phyloP scores from a whole-genome alignment of 2,888 invertebrate genomes.

The Megastigmus dorsalis region DNA sequence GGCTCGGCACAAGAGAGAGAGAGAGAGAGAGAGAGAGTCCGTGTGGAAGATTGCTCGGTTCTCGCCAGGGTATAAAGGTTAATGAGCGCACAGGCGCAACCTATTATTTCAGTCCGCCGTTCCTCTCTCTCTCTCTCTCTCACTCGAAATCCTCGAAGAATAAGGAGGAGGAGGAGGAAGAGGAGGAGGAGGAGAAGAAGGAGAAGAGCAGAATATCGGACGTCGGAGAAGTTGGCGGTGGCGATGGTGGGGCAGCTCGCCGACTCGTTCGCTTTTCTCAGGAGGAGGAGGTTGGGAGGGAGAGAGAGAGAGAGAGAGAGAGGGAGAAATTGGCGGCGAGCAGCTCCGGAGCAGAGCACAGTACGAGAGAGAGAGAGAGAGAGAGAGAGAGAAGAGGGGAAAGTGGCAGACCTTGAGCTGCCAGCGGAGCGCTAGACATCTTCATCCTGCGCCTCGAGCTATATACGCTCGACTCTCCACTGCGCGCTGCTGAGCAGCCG shows the following conservation, averaged over 20 bases:
- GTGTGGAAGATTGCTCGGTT: constrained; percentile 69
- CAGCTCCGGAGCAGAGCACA: constrained; percentile 54
- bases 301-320: constrained; percentile 42
- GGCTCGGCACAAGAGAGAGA: neutral
- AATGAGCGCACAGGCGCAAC: constrained; percentile 74
- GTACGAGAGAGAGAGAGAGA: constrained; percentile 40
- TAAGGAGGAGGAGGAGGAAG: too few species aligned
- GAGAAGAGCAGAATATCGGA: neutral
- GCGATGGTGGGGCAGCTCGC: constrained; percentile 49
- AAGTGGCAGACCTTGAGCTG: constrained; percentile 75
- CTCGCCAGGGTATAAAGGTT: constrained; percentile 73
- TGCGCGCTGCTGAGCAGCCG: too few species aligned
- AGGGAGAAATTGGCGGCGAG: constrained; percentile 59
- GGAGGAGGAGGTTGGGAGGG: constrained; percentile 39
- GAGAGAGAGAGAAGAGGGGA: constrained; percentile 57
- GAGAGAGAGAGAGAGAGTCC: constrained; percentile 54
- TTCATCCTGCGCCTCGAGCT: constrained; percentile 69
- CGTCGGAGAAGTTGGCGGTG: neutral
- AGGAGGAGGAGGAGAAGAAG: too few species aligned
- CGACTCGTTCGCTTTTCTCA: constrained; percentile 50
- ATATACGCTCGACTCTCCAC: constrained; percentile 4
- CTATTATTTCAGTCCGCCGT: constrained; percentile 73
- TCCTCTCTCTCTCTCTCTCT: constrained; percentile 45
- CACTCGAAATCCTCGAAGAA: constrained; percentile 9
- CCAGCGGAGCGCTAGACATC: constrained; percentile 72